Percentiles rank a stretch among this genome's conserved stretches.
Evolutionary conservation across 2,113 vertebrate species (phyloP).

Genomic region (Motacilla alba): DNA sequence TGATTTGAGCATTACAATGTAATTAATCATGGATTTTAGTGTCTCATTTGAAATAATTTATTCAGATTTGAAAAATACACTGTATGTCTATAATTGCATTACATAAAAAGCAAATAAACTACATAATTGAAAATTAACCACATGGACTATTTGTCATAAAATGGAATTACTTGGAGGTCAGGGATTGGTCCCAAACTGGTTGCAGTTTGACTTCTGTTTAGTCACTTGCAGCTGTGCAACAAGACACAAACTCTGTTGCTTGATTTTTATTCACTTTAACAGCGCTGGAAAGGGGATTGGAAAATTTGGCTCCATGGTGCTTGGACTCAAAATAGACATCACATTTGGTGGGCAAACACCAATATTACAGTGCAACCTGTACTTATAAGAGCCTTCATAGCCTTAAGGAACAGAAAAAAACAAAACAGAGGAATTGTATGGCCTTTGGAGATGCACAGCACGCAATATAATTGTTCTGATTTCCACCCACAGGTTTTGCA

Average conservation of each 20-base stretch:
- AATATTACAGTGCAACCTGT: not conserved
- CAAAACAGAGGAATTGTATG: rapidly evolving
- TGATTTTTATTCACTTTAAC: not conserved
- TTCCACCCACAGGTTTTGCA: not conserved
- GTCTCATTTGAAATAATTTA: conserved; percentile 44
- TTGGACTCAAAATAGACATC: not conserved
- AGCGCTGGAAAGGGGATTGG: not conserved
- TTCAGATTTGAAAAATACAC: conserved; percentile 35
- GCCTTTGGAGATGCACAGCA: not conserved
- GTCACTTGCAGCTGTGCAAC: not conserved
- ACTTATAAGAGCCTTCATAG: not conserved
- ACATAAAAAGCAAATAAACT: conserved; percentile 45
- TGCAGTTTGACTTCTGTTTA: not conserved
- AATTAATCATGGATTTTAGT: conserved; percentile 51
- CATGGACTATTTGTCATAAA: not conserved
- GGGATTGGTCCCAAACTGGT: not conserved
- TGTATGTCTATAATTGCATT: conserved; percentile 15
- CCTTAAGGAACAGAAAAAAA: not conserved
- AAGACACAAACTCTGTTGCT: not conserved
- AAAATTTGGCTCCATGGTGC: not conserved
- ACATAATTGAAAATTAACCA: not conserved
- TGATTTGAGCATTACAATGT: conserved; percentile 36
- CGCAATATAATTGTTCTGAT: not conserved
- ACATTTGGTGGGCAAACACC: not conserved
- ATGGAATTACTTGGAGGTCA: not conserved